These are phyloP conservation scores for Arion vulgaris DNA, from an alignment of 1,140 invertebrate genomes.

Conservation along the genomic window DNA sequence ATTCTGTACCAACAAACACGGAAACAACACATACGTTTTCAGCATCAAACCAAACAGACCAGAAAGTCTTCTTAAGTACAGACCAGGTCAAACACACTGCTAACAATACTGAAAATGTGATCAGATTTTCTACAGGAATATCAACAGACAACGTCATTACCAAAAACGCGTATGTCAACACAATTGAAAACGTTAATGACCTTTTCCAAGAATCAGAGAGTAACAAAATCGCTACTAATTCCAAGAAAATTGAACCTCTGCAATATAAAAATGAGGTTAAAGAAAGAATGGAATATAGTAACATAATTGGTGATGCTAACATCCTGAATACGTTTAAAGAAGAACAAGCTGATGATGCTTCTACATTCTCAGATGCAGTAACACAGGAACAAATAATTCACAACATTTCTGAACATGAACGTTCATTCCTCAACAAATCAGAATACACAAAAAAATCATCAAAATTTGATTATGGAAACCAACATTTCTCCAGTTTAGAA, in stretches of 20 bases:
- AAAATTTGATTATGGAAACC: background rate
- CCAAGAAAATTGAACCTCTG: background rate
- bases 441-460: background rate
- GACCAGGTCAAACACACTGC: slow-evolving; percentile 59
- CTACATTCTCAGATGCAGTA: background rate
- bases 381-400: background rate
- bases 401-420: background rate
- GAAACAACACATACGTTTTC: slow-evolving; percentile 40
- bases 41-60: slow-evolving; percentile 56
- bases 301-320: background rate
- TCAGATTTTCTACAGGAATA: slow-evolving; percentile 49
- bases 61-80: slow-evolving; percentile 58
- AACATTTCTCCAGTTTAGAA: slow-evolving; percentile 26
- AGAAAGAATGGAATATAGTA: background rate
- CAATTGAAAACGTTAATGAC: slow-evolving; percentile 20
- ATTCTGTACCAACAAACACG: slow-evolving; percentile 64
- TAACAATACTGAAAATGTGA: slow-evolving; percentile 58
- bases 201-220: slow-evolving; percentile 1
- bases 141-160: slow-evolving; percentile 44
- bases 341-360: background rate
- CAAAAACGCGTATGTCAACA: slow-evolving; percentile 26
- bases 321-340: background rate
- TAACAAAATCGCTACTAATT: background rate
- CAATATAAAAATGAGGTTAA: background rate
- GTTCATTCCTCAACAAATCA: background rate